phyloP scores from a whole-genome alignment of 2,797 vertebrate genomes.

The Brachyrhaphis roseni region DNA sequence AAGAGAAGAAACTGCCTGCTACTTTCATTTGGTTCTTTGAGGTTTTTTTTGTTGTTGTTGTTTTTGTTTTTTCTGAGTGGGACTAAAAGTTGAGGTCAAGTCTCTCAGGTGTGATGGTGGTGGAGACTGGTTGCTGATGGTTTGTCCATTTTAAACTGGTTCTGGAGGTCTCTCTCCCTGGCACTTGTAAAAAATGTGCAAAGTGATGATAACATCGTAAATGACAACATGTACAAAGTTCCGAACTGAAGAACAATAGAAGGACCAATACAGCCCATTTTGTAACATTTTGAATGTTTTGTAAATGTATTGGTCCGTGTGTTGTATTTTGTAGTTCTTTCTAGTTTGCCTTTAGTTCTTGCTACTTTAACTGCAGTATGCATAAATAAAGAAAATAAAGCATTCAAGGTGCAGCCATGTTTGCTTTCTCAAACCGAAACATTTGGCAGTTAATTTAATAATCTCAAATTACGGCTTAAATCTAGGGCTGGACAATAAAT shows the following conservation, averaged over 20 bases:
- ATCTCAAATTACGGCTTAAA: neutral
- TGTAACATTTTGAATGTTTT: constrained; percentile 99
- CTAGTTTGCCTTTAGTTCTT: constrained; percentile 95
- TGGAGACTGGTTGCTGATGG: constrained; percentile 63
- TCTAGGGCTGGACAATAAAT: no score
- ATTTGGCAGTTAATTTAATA: neutral
- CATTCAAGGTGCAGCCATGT: constrained; percentile 91
- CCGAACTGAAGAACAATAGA: constrained; percentile 91
- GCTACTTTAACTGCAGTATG: constrained; percentile 93
- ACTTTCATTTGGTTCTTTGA: constrained; percentile 65
- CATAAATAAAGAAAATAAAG: constrained; percentile 94
- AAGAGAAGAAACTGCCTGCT: constrained; percentile 65
- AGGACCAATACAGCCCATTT: constrained; percentile 97
- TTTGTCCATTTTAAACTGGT: constrained; percentile 74
- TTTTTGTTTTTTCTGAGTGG: constrained; percentile 60
- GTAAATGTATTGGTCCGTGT: constrained; percentile 97
- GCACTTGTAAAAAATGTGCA: constrained; percentile 88
- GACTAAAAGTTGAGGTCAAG: constrained; percentile 65
- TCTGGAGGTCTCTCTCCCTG: constrained; percentile 78
- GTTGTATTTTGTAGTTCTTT: constrained; percentile 98
- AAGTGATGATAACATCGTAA: constrained; percentile 79
- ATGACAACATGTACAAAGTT: constrained; percentile 89
- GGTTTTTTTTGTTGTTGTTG: constrained; percentile 51
- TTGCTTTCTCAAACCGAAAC: constrained; percentile 22
- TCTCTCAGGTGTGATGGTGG: constrained; percentile 57